Base-by-base conservation (phyloP, 2,113 vertebrate species). In the Dendropsophus ebraccatus region DNA sequence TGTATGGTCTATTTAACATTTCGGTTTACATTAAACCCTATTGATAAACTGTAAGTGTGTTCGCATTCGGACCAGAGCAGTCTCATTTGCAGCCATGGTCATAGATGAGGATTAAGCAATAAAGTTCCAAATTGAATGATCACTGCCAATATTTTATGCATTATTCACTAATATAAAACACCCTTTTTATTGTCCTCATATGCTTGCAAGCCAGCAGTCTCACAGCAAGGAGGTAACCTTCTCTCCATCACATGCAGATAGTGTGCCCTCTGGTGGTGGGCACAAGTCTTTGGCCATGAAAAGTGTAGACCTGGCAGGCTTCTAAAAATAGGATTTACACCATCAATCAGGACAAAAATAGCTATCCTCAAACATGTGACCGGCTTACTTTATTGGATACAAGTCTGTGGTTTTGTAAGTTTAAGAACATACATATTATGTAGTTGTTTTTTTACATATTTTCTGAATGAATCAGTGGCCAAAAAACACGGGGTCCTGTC, bases 271-370 rank as follows among this genome's bases (percentile, higher is more conserved):
- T 70, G 16, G 67, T 70, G 35, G 67, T 28, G 2, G 19, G 2
- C 32, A 23, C 32, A 41, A 41, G 1, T 70, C 37, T 41, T 70
- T 37, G 17, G 28, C 35, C 13, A 41, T 70, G 32, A 5, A 41
- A 1, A 37, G 16, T 35, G 17, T 30, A 69, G 7, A 69, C 7
- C 3, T 32, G 65, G 65, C 65, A 69, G 32, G 65, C 7, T 69
- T 41, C 67, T 70, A 70, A 41, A 70, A 70, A 70, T 41, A 70
- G 67, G 35, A 41, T 21, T 70, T 70, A 70, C 67, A 70, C 35
- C 32, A 41, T 21, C 35, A 70, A 21, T 23, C 8, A 41, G 35
- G 12, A 41, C 19, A 41, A 70, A 70, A 37, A 70, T 41, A 70
- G 32, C 67, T 70, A 9, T 23, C 19, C 35, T 37, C 19, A 70